Percentiles rank a stretch among this genome's conserved stretches.
Evolutionary conservation across 2,888 invertebrate genomes (phyloP).

Genomic region (Spicauda simplicius): DNA sequence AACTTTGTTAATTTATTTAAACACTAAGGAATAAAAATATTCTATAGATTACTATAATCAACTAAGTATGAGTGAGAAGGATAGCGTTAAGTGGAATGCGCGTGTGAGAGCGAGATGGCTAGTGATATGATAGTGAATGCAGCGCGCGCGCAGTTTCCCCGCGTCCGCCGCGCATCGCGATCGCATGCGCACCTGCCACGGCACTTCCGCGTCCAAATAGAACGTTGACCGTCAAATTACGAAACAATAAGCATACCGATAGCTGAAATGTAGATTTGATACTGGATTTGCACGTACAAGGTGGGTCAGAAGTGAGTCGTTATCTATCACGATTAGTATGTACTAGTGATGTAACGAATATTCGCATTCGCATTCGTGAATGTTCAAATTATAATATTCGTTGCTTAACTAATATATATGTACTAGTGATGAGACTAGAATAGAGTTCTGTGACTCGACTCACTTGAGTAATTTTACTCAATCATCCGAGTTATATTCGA

Average conservation of each 20-base stretch:
- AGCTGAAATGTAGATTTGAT: not conserved
- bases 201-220: constrained; percentile 27
- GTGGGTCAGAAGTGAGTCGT: too few relatives aligned
- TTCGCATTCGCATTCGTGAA: too few relatives aligned
- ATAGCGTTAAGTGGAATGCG: constrained; percentile 24
- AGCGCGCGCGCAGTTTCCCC: constrained; percentile 27
- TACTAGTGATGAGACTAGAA: too few relatives aligned
- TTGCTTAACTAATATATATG: too few relatives aligned
- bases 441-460: too few relatives aligned
- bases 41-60: constrained; percentile 5
- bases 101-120: constrained; percentile 22
- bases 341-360: too few relatives aligned
- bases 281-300: too few relatives aligned
- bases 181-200: constrained; percentile 31
- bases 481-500: too few relatives aligned
- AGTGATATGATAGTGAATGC: constrained; percentile 15
- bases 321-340: too few relatives aligned
- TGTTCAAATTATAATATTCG: too few relatives aligned
- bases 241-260: not conserved
- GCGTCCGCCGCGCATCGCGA: constrained; percentile 34
- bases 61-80: constrained; percentile 37
- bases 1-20: too few relatives aligned
- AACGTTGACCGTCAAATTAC: constrained; percentile 8
- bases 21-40: constrained; percentile 34
- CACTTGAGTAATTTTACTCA: too few relatives aligned